Evolutionary conservation across 2,113 vertebrate genomes (phyloP), one percentile per base, ranked within the genome.

Genomic region (Hyperoodon ampullatus): DNA sequence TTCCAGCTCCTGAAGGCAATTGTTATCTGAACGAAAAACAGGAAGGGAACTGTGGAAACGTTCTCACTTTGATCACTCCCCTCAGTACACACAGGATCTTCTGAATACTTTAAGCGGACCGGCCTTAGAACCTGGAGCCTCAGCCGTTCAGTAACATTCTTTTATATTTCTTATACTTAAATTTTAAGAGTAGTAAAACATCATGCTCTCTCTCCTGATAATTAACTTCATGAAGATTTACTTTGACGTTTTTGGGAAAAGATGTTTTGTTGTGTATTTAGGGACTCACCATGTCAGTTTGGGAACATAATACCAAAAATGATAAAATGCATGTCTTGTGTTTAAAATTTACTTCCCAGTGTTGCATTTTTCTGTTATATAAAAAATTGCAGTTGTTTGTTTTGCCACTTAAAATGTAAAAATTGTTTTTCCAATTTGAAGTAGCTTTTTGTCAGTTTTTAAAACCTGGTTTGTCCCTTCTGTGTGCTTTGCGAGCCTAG

Each of bases 1-100:
- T 96, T 90, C 30, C 55, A 93, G 26, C 47, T 88, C 42, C 58
- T 95, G 96, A 26, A 80, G 90, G 8, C 68, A 95, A 0, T 95
- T 82, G 55, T 39, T 89, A 47, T 9, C 16, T 63, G 12, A 95
- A 78, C 33, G 63, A 92, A 83, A 95, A 95, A 44, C 18, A 47
- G 55, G 70, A 88, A 92, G 85, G 70, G 94, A 94, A 83, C 72
- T 44, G 65, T 53, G 50, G 0, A 0, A 9, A 88, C 66, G 78
- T 91, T 83, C 28, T 8, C 5, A 86, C 80, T 92, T 68, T 66
- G 82, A 35, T 81, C 50, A 47, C 47, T 55, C 35, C 35, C 18
- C 30, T 84, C 33, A 35, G 1, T 68, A 86, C 44, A 65, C 3
- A 77, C n/a, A 13, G 71, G n/a, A 42, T 30, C 77, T 26, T 23